Base-by-base conservation (phyloP, 2,113 vertebrate genomes). In the Puma concolor region DNA sequence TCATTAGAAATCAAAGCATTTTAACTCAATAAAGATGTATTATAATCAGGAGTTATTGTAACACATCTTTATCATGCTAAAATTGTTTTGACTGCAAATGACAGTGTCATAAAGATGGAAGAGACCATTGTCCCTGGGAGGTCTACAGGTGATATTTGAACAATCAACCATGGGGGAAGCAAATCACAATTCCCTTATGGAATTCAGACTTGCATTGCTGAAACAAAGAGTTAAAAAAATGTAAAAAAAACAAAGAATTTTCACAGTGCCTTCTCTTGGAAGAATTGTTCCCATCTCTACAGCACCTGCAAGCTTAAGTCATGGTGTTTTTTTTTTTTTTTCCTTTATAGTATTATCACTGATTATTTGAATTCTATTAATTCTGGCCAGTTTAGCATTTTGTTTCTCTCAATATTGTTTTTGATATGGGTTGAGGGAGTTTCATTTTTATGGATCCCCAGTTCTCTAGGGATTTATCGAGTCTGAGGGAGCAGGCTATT, bases 21-120 rank as follows among this genome's bases (percentile, higher is more conserved):
- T 97, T 97, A 97, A 96, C 96, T 97, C 95, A 96, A 97, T 96
- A 97, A 98, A 98, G 96, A 93, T 69, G 95, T 81, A 92, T 69
- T 96, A 95, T 92, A 92, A 97, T 91, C 79, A 95, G 54, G 82
- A 96, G 89, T 96, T 83, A 97, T 97, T 97, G 48, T 63, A 5
- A 67, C 87, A 77, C 90, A 95, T 96, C 95, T 95, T 98, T 94
- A 96, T 88, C 94, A 72, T 91, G 93, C 96, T 95, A 94, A 96
- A 50, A 17, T 96, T 91, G 94, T 97, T 94, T 98, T 95, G 94
- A 97, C 96, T 97, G 85, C 91, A 90, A 83, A 80, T 82, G 91
- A 79, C 86, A 93, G 85, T 33, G n/a, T 89, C 94, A 57, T 83
- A 85, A 94, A 57, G 69, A 86, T 52, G 48, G 71, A 41, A 63